Percentiles rank a stretch among this genome's conserved stretches.
phyloP scores from a whole-genome alignment of 2,797 vertebrate species.

The Iguana delicatissima region DNA sequence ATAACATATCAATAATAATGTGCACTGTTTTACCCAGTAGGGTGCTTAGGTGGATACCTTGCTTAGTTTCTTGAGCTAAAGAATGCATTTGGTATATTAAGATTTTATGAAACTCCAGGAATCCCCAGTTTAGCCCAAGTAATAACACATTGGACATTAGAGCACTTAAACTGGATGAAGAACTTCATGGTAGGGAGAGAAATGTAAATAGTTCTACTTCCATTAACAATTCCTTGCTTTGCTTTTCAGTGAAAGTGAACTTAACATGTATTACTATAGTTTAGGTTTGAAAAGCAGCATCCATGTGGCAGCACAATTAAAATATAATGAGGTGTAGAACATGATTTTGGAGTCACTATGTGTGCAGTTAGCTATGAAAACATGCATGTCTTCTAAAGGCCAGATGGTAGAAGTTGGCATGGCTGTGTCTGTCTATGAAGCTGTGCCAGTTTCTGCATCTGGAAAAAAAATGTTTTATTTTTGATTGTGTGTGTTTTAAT shows the following conservation, averaged over 20 bases:
- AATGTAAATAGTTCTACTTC: background rate
- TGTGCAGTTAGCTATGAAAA: constrained; percentile 39
- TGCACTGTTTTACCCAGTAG: constrained; percentile 48
- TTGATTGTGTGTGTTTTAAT: background rate
- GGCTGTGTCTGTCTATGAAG: constrained; percentile 1
- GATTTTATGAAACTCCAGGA: background rate
- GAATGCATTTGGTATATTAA: background rate
- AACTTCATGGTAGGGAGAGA: background rate
- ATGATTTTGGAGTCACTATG: background rate
- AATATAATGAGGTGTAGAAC: background rate
- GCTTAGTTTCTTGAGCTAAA: background rate
- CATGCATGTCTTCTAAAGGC: background rate
- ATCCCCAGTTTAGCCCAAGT: background rate
- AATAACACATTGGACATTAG: background rate
- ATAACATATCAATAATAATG: background rate
- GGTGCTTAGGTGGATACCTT: background rate
- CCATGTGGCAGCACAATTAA: background rate
- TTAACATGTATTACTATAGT: background rate
- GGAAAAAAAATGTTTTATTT: background rate
- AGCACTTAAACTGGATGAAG: background rate
- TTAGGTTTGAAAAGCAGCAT: background rate
- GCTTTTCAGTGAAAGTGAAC: background rate
- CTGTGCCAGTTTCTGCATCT: background rate
- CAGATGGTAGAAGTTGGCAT: background rate
- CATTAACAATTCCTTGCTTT: background rate